Percentiles rank a stretch among this genome's conserved stretches.
Evolutionary conservation across 1,140 invertebrate genomes (phyloP).

Genomic region (Hydropsyche tenuis): DNA sequence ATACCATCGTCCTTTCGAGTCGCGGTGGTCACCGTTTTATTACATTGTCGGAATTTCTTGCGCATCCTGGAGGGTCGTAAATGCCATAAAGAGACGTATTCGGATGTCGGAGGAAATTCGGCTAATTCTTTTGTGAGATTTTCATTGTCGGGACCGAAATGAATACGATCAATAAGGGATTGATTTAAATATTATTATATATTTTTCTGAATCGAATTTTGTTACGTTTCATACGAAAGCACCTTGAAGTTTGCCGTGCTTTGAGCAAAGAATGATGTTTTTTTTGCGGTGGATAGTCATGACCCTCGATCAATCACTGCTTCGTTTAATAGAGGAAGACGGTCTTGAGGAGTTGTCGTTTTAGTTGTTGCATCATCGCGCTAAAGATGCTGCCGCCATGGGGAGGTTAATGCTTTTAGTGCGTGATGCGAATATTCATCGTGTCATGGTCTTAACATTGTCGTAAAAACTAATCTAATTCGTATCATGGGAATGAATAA

Average conservation of each 20-base stretch:
- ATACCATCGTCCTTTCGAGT: conserved; percentile 24
- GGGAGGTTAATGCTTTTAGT: conserved; percentile 16
- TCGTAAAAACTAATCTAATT: too few relatives aligned
- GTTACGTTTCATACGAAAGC: too few relatives aligned
- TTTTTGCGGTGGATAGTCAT: conserved; percentile 25
- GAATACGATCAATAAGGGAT: too few relatives aligned
- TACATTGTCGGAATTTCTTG: conserved; percentile 42
- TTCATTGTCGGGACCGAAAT: too few relatives aligned
- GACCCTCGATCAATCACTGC: conserved; percentile 49
- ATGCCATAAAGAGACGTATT: too few relatives aligned
- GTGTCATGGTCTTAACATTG: too few relatives aligned
- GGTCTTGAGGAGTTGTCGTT: conserved; percentile 26
- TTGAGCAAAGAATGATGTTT: conserved; percentile 39
- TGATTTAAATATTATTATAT: too few relatives aligned
- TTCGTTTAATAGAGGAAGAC: conserved; percentile 48
- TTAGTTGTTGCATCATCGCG: conserved; percentile 44
- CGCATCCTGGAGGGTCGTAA: too few relatives aligned
- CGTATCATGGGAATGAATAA: too few relatives aligned
- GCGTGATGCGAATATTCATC: too few relatives aligned
- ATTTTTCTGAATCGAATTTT: too few relatives aligned
- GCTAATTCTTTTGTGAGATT: not conserved
- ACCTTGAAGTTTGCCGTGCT: not conserved
- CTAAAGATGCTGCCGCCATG: conserved; percentile 28
- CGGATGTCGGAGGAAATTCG: not conserved
- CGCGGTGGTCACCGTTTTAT: conserved; percentile 42